Conservation (phyloP, 1,140 invertebrate genomes). For the Drosophila pseudoobscura region DNA sequence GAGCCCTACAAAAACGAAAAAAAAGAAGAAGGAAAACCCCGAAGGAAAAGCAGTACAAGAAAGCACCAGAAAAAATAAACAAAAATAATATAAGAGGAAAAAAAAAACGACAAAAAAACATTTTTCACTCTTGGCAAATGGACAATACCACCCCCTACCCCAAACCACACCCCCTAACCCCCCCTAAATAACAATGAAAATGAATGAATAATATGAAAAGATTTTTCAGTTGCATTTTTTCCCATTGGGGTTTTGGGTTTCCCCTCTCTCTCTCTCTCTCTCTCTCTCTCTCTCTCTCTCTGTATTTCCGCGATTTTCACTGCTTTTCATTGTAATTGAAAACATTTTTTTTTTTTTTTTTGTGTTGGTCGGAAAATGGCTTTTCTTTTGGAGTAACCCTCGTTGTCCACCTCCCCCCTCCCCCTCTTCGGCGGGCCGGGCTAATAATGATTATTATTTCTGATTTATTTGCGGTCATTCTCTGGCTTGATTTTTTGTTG, state of each 20-base stretch:
- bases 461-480: conserved; percentile 49
- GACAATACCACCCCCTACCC: conserved; percentile 1
- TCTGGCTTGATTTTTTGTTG: conserved; percentile 31
- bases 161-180: conserved; percentile 13
- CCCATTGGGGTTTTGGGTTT: conserved; percentile 6
- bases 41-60: conserved; percentile 15
- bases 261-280: neutral
- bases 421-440: neutral
- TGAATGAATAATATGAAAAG: conserved; percentile 66
- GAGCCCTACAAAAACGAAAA: neutral
- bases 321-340: conserved; percentile 45
- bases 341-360: conserved; percentile 35
- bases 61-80: conserved; percentile 12
- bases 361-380: conserved; percentile 7
- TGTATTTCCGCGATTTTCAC: neutral
- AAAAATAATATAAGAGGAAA: conserved; percentile 28
- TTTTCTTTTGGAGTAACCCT: conserved; percentile 1
- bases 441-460: conserved; percentile 53
- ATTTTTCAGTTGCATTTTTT: conserved; percentile 61
- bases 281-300: conserved; percentile 2
- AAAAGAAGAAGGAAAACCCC: conserved; percentile 13
- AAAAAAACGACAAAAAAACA: conserved; percentile 37
- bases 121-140: conserved; percentile 54
- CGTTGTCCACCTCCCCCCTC: neutral
- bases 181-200: conserved; percentile 61